Percentiles rank a stretch among this genome's conserved stretches.
These are phyloP conservation scores for Pseudochirops cupreus DNA, from an alignment of 2,797 vertebrate species.

Conservation along the genomic window DNA sequence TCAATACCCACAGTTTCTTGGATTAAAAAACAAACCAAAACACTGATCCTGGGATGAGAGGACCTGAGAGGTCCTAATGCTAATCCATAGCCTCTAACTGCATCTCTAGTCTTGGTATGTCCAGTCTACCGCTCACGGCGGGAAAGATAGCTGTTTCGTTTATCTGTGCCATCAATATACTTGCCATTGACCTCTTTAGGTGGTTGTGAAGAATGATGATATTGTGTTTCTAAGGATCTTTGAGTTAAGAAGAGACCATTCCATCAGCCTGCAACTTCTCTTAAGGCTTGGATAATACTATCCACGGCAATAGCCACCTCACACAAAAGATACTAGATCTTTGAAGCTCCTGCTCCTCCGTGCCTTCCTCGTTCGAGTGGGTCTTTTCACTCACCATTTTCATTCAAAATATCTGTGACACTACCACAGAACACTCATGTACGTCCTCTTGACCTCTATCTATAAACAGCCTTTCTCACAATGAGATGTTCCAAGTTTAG, in stretches of 20 bases:
- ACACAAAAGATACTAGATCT: neutral
- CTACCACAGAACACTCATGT: constrained; percentile 71
- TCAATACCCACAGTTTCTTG: rapidly evolving
- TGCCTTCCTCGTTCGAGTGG: neutral
- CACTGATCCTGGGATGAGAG: no score
- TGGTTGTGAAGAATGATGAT: neutral
- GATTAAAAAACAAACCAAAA: neutral
- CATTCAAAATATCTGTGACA: constrained; percentile 77
- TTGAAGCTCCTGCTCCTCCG: neutral
- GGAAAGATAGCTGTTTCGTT: neutral
- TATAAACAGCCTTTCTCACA: constrained; percentile 79
- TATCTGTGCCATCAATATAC: neutral
- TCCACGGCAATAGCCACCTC: neutral
- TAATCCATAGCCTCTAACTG: neutral
- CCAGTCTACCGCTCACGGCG: neutral
- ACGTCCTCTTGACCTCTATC: constrained; percentile 79
- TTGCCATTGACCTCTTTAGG: constrained; percentile 1
- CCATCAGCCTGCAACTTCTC: neutral
- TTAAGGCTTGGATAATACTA: neutral
- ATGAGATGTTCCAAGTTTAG: constrained; percentile 79
- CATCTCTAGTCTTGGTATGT: neutral
- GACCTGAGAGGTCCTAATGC: no score
- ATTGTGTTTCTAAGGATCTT: neutral
- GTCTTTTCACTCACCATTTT: constrained; percentile 51
- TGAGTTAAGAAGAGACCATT: neutral